Conservation (phyloP, 2,797 vertebrate genomes). For the Harpagifer antarcticus region DNA sequence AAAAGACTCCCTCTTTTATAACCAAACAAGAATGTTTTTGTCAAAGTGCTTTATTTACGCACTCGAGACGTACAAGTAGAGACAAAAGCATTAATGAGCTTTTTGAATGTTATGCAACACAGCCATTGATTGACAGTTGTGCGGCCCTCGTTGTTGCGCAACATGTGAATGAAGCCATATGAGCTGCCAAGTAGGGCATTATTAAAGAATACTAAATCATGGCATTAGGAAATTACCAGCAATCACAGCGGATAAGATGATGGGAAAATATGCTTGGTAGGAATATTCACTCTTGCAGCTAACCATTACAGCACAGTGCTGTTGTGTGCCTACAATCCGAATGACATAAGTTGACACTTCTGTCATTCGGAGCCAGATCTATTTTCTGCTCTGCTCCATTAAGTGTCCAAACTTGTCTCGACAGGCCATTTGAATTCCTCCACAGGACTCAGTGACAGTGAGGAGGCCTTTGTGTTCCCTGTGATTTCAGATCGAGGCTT, state of each 20-base stretch:
- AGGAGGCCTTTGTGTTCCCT: constrained; percentile 45
- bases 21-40: constrained; percentile 64
- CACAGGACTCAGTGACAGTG: constrained; percentile 26
- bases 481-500: constrained; percentile 51
- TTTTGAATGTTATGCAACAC: constrained; percentile 26
- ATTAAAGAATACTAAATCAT: constrained; percentile 65
- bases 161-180: constrained; percentile 66
- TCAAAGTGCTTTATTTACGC: constrained; percentile 57
- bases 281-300: constrained; percentile 42
- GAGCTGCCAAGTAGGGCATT: constrained; percentile 30
- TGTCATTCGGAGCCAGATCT: constrained; percentile 22
- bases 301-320: constrained; percentile 28
- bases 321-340: constrained; percentile 23
- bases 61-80: constrained; percentile 63
- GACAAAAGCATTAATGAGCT: constrained; percentile 38
- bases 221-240: constrained; percentile 55
- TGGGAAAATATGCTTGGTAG: constrained; percentile 47
- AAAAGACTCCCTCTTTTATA: constrained; percentile 67
- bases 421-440: constrained; percentile 42
- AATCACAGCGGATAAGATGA: constrained; percentile 34
- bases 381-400: constrained; percentile 27
- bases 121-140: constrained; percentile 54
- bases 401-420: constrained; percentile 33
- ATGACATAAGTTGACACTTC: constrained; percentile 37
- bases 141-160: constrained; percentile 43